A percentile compares a stretch with the other conserved stretches of the same genome.
Conservation (phyloP, 2,113 vertebrate species). For the Phaethon lepturus region DNA sequence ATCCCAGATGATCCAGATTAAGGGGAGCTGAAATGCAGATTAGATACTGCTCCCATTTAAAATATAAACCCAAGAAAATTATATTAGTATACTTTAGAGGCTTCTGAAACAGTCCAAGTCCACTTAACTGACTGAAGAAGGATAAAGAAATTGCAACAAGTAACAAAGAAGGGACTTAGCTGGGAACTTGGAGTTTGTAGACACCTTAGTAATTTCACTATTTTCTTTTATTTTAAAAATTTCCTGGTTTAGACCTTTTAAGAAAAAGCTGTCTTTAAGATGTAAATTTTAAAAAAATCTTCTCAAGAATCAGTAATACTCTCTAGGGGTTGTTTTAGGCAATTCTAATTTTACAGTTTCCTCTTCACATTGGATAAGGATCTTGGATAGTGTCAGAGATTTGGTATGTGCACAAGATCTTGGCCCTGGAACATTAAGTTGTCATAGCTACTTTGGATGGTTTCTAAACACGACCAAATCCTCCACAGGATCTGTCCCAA, state of each 20-base stretch:
- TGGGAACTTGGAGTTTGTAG: not conserved
- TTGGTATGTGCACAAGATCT: slow-evolving; percentile 22
- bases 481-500: not conserved
- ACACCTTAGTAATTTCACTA: not conserved
- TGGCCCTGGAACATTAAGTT: not conserved
- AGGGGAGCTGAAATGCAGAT: not conserved
- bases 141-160: not conserved
- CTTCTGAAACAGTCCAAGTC: not conserved
- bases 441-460: slow-evolving; percentile 53
- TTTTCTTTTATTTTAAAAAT: not conserved
- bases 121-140: not conserved
- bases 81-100: not conserved
- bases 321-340: slow-evolving; percentile 21
- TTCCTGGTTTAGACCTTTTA: not conserved
- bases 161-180: not conserved
- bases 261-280: not conserved
- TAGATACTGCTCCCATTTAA: not conserved
- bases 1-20: slow-evolving; percentile 5
- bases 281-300: not conserved
- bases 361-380: slow-evolving; percentile 55
- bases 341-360: slow-evolving; percentile 44
- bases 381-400: slow-evolving; percentile 51
- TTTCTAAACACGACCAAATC: slow-evolving; percentile 56
- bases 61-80: not conserved
- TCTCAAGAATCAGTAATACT: not conserved